Base-by-base conservation (phyloP, 2,797 vertebrate species). In the Serranus cabrilla region DNA sequence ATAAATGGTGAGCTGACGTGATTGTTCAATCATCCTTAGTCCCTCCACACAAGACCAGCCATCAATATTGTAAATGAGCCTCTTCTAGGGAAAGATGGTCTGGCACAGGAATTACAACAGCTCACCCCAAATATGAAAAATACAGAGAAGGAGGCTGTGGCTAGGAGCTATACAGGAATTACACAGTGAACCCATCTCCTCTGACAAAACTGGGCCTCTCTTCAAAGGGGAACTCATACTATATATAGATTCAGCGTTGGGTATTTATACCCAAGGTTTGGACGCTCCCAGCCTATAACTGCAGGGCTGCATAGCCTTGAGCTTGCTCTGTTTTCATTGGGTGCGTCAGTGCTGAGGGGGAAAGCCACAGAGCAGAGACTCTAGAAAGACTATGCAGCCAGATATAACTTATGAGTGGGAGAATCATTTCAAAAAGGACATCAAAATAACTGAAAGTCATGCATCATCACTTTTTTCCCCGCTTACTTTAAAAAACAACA, bases 61-160 rank as follows among this genome's bases (percentile, higher is more conserved):
- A 94, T 94, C 93, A 92, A 93, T 94, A 94, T 91, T 93, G 92
- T 92, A 95, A 94, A 95, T 92, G 89, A 93, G 89, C 81, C 87
- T 92, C 86, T 91, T 85, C 74, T 57, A 84, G 61, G 82, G 78
- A 89, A 87, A 72, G 81, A 92, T 87, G 89, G 87, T 85, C 89
- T 88, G 91, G 87, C 77, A 80, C 50, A 27, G 73, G 71, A 84
- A 89, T 80, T 86, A 80, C 83, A 90, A 83, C 88, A 87, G 90
- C 83, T 88, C 75, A 85, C 81, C 84, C 87, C 89, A 89, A 90
- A 93, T 91, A 93, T 92, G 90, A 92, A 91, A 94, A 92, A 89
- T 89, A 91, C 57, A 90, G 87, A 88, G 87, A 54, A 39, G 67
- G 81, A 74, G 64, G 75, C 73, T 87, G 90, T 78, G 92, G 91